phyloP scores from a whole-genome alignment of 2,797 vertebrate species.

The Parauchenoglanis ngamensis region DNA sequence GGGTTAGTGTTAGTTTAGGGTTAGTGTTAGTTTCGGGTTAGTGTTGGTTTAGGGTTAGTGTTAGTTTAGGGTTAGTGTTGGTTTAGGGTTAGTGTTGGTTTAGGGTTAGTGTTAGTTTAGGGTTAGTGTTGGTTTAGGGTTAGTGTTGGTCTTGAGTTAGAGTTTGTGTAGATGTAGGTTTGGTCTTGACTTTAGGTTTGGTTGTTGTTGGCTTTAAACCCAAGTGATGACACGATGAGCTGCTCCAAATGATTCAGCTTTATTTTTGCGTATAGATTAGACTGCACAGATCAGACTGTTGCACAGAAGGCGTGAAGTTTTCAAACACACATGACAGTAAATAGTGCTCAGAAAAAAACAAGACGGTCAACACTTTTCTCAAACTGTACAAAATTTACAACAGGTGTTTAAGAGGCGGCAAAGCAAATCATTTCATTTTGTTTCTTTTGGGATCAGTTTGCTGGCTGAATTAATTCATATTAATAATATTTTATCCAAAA shows the following conservation, averaged over 20 bases:
- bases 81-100: neutral
- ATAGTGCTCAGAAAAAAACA: slow-evolving; percentile 85
- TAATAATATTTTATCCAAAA: slow-evolving; percentile 19
- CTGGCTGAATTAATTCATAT: neutral
- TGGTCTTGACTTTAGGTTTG: neutral
- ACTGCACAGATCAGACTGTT: slow-evolving; percentile 88
- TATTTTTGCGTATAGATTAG: slow-evolving; percentile 86
- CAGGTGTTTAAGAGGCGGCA: slow-evolving; percentile 77
- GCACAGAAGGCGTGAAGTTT: slow-evolving; percentile 85
- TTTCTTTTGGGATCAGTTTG: neutral
- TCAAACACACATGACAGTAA: slow-evolving; percentile 92
- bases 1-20: neutral
- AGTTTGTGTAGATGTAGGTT: no score
- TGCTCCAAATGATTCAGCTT: slow-evolving; percentile 81
- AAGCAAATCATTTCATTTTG: slow-evolving; percentile 36
- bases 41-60: neutral
- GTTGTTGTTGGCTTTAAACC: neutral
- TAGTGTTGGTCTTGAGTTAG: neutral
- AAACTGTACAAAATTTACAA: slow-evolving; percentile 98
- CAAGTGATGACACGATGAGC: neutral
- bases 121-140: neutral
- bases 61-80: neutral
- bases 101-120: neutral
- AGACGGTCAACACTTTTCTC: slow-evolving; percentile 81
- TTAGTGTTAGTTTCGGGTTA: neutral